A percentile compares a stretch with the other conserved stretches of the same genome.
These are phyloP conservation scores for Blera fallax DNA, from an alignment of 2,888 invertebrate genomes.

Conservation along the genomic window DNA sequence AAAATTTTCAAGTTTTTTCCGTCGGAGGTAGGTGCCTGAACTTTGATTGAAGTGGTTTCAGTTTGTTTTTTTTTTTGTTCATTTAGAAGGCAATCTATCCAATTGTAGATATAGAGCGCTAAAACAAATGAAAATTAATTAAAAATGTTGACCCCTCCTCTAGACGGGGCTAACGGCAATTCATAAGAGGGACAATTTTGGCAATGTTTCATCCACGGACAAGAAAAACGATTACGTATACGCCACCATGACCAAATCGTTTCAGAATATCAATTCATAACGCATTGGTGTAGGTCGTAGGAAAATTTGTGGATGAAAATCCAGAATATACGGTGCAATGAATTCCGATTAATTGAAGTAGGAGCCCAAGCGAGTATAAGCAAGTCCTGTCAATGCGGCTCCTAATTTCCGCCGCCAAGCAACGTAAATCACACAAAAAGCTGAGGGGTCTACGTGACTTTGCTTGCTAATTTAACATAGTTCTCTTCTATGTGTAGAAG, in stretches of 20 bases:
- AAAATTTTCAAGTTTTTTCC: neutral
- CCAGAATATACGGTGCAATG: conserved; percentile 43
- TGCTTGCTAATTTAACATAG: conserved; percentile 63
- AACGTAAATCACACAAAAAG: conserved; percentile 64
- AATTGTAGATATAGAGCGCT: neutral
- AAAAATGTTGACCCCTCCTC: neutral
- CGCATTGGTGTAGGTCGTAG: conserved; percentile 3
- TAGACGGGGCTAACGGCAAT: neutral
- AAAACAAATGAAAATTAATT: conserved; percentile 53
- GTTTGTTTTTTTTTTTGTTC: neutral
- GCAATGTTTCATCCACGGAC: neutral
- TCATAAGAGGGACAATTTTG: neutral
- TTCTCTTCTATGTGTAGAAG: conserved; percentile 23
- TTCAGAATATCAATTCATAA: conserved; percentile 35
- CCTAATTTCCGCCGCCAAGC: conserved; percentile 66
- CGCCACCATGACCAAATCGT: conserved; percentile 42
- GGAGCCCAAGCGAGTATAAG: conserved; percentile 1
- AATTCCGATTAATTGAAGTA: conserved; percentile 48
- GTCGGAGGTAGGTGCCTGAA: conserved; percentile 7
- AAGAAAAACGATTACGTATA: conserved; percentile 56
- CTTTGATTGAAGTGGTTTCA: conserved; percentile 39
- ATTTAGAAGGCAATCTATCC: neutral
- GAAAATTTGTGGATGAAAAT: conserved; percentile 24
- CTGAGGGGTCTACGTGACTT: conserved; percentile 60
- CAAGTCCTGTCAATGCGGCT: conserved; percentile 46